These are phyloP conservation scores for Sinonovacula constricta DNA, from an alignment of 1,140 invertebrate genomes.

Conservation along the genomic window DNA sequence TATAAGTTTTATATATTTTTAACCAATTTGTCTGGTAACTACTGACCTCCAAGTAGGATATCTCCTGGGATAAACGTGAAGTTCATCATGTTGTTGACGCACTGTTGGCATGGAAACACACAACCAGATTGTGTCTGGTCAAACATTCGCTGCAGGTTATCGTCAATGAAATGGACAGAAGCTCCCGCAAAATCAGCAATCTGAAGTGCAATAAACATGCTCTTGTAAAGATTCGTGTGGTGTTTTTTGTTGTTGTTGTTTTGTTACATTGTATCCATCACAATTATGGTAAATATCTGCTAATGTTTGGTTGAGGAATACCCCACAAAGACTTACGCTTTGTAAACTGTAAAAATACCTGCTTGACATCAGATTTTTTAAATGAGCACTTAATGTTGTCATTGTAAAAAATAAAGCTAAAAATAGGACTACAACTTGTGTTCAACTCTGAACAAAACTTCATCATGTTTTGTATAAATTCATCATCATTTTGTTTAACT, in stretches of 20 bases:
- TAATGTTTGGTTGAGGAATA: no score
- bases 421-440: no score
- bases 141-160: slow-evolving; percentile 12
- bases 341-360: no score
- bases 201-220: slow-evolving; percentile 38
- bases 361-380: no score
- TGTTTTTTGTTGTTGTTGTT: no score
- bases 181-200: slow-evolving; percentile 68
- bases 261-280: background rate
- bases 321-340: no score
- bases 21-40: no score
- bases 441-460: no score
- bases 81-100: slow-evolving; percentile 62
- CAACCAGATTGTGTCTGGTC: slow-evolving; percentile 54
- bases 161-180: slow-evolving; percentile 54
- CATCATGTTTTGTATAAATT: no score
- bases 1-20: no score
- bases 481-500: no score
- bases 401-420: background rate
- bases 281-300: background rate
- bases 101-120: slow-evolving; percentile 57
- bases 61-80: slow-evolving; percentile 72
- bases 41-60: slow-evolving; percentile 72
- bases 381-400: no score
- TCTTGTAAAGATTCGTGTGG: background rate